Evolutionary conservation across 1,140 invertebrate species (phyloP), one percentile per base, ranked within the genome.

Genomic region (Rhagoletis pomonella): DNA sequence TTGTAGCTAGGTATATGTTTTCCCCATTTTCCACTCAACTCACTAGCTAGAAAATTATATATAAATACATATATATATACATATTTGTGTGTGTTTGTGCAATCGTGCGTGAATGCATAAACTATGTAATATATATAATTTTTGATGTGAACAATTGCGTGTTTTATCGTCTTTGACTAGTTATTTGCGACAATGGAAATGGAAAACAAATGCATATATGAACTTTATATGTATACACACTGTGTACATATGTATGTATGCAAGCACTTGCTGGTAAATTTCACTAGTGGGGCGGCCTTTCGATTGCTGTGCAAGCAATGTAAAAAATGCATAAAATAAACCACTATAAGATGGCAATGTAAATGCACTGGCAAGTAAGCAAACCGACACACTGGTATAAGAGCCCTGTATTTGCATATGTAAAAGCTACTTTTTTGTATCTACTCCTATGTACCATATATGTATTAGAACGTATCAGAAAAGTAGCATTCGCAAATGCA

Each of bases 301-400:
- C n/a, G 9, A 55, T 81, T 55, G 44, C 17, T 81, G n/a, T n/a
- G 19, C 19, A 55, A 81, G 47, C 6, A 81, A 81, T 77, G 44
- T 42, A 55, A 62, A 81, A 81, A 81, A n/a, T 81, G 47, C 44
- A 55, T 81, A 81, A 55, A 81, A 81, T 81, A 58, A 81, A 81
- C 73, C 19, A 55, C 44, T 55, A 44, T 73, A 42, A 39, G 10
- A 73, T 73, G 42, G 12, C 64, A 65, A 81, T 17, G 2, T 39
- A 62, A 14, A 55, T 9, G 19, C 47, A 29, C n/a, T 29, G 0
- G 29, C 29, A 29, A 0, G 29, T 29, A 29, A 29, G 29, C 29
- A 29, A 29, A 29, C 29, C 29, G 29, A 29, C 29, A 29, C 29
- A 29, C 29, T 29, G 29, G 29, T 29, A 29, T 29, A 29, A 29